phyloP scores from a whole-genome alignment of 2,113 vertebrate genomes.

The Todiramphus chloris region DNA sequence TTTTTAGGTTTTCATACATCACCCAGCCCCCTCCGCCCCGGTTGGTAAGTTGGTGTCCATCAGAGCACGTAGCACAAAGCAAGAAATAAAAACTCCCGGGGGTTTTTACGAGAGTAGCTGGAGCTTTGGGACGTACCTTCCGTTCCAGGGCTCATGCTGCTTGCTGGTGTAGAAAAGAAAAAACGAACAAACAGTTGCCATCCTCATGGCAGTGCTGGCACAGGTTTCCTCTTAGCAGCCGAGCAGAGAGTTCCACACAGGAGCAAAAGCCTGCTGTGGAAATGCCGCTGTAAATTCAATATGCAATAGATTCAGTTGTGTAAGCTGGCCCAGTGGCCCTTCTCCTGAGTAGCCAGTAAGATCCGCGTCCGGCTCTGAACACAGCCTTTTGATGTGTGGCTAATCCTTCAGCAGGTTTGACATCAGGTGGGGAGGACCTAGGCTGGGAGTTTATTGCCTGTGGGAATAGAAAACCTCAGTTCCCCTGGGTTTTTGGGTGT shows the following conservation, averaged over 20 bases:
- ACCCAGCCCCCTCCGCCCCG: not conserved
- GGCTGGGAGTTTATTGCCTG: not conserved
- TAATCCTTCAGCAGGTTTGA: not conserved
- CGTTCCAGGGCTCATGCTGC: not conserved
- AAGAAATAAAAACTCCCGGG: not conserved
- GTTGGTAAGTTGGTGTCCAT: not conserved
- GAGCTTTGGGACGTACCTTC: constrained; percentile 34
- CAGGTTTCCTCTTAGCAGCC: not conserved
- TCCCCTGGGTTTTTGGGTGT: not conserved
- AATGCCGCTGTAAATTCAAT: not conserved
- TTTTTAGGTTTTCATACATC: not conserved
- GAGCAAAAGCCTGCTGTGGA: not conserved
- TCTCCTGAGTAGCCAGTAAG: not conserved
- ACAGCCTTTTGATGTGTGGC: not conserved
- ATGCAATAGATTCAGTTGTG: not conserved
- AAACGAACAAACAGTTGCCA: not conserved
- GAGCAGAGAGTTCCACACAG: not conserved
- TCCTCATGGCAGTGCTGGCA: not conserved
- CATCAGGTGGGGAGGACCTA: not conserved
- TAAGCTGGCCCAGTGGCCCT: not conserved
- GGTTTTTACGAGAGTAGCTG: constrained; percentile 12
- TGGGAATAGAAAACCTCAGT: not conserved
- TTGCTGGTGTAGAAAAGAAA: not conserved
- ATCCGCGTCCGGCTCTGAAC: not conserved
- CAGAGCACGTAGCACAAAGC: not conserved